Evolutionary conservation across 1,140 invertebrate species (phyloP).

Genomic region (Trachelipus rathkii): DNA sequence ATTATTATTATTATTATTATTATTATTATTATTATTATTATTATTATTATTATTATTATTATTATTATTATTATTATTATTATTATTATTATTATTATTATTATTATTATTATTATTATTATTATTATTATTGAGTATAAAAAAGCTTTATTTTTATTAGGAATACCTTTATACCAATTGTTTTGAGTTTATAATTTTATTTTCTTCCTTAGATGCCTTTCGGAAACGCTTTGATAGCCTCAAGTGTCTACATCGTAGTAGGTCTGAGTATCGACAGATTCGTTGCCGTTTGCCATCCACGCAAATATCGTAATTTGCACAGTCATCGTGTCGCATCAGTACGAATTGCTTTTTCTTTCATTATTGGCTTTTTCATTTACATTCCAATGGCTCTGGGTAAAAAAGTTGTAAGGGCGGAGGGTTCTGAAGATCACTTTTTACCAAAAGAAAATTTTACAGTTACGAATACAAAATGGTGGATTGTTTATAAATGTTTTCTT

Average conservation of each 20-base stretch:
- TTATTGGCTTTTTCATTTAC: constrained; percentile 50
- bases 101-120: not conserved
- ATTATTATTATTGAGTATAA: not conserved
- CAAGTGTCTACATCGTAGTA: constrained; percentile 53
- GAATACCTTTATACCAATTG: too few relatives aligned
- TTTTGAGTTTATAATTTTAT: not conserved
- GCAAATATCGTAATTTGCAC: constrained; percentile 51
- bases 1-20: not conserved
- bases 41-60: not conserved
- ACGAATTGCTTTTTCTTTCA: constrained; percentile 49
- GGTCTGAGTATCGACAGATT: constrained; percentile 54
- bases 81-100: too few relatives aligned
- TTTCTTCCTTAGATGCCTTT: constrained; percentile 48
- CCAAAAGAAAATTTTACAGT: constrained; percentile 16
- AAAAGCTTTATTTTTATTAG: too few relatives aligned
- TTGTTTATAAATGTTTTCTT: constrained; percentile 36
- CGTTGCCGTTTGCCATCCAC: constrained; percentile 52
- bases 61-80: not conserved
- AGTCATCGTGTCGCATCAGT: constrained; percentile 48
- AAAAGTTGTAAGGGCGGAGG: constrained; percentile 28
- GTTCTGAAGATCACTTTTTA: constrained; percentile 26
- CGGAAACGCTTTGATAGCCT: constrained; percentile 53
- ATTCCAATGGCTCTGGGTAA: constrained; percentile 51
- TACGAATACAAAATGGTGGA: constrained; percentile 27
- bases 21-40: too few relatives aligned